Evolutionary conservation across 1,140 invertebrate species (phyloP), one percentile per base, ranked within the genome.

Genomic region (Bombus vancouverensis): DNA sequence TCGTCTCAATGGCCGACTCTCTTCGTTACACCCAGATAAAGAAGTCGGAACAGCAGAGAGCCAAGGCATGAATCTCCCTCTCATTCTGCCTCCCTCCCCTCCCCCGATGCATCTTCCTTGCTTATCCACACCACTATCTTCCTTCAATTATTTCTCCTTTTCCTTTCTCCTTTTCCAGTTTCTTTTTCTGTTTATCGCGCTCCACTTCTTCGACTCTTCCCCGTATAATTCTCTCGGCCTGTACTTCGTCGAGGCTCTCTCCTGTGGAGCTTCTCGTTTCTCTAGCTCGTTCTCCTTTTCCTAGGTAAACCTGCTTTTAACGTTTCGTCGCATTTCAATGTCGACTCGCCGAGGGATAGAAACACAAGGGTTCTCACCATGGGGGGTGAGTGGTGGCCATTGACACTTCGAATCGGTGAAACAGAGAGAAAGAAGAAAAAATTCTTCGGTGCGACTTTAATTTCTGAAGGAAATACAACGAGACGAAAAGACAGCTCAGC

Each of bases 311-410:
- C 79, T 68, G 74, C 85, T 87, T 78, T 82, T 76, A 89, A 89
- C 81, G 78, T 85, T 79, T 78, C 79, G 74, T 76, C 80, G 75
- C 81, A 59, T 85, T 72, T 87, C 89, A 87, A 89, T 87, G 88
- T 87, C 70, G 77, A 37, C 32, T 37, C 62, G 79, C 12, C 57
- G 62, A 44, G 32, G 73, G 81, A 42, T 86, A 57, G 68, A 66
- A 59, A 34, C 42, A 85, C 71, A 81, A 75, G 75, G 44, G 59
- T 28, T n/a, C 0, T 28, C 37, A 37, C 34, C 28, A 39, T 25
- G 34, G 37, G 71, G 70, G 70, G 22, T 66, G 71, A 70, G 34
- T 25, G 72, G 18, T 70, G 71, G 39, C 65, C 74, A 89, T 87
- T 85, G 86, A 85, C 82, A 90, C 89, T 87, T 89, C 28, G 66